Evolutionary conservation across 2,797 vertebrate species (phyloP), one percentile per base, ranked within the genome.

Genomic region (Scarus forsteni): DNA sequence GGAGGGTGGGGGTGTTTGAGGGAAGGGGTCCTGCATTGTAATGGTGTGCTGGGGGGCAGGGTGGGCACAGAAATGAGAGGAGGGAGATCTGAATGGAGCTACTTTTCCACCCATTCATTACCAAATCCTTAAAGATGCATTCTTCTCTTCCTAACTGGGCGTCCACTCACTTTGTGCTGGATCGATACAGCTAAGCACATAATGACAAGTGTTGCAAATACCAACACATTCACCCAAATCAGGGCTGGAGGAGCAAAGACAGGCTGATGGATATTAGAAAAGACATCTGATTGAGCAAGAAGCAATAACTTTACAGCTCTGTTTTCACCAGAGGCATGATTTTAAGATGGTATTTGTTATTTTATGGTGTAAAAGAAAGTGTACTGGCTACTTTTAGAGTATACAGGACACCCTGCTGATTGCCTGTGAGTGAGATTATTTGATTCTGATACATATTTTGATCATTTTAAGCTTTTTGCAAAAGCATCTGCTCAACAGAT

Each of bases 41-140:
- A 79, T 63, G 34, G 70, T 80, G 80, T 71, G 84, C 85, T 86
- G 74, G 90, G 87, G 86, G 89, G 82, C 75, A 84, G 89, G 89
- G 88, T 71, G 85, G 80, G 70, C 57, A 57, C 63, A 46, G 78
- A 78, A 64, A 81, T 68, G 57, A 12, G 79, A 75, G 86, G 50
- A 57, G 80, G 75, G 80, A 73, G 81, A 15, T 61, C 46, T 88
- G 83, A 90, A 91, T 86, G 85, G 80, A 77, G 77, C 83, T 74
- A 86, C 88, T 90, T 88, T 83, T 86, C 83, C n/a, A 60, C 60
- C 73, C 85, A 80, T 88, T 89, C 88, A 88, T 86, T 60, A 73
- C 38, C 66, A 73, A 78, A 83, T 73, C 74, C 80, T 79, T 78
- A 72, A 80, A 88, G 80, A 72, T 71, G 64, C 73, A 85, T 79